Percentiles rank a stretch among this genome's conserved stretches.
Conservation (phyloP, 2,888 invertebrate species). For the Sarcophaga subvicina region DNA sequence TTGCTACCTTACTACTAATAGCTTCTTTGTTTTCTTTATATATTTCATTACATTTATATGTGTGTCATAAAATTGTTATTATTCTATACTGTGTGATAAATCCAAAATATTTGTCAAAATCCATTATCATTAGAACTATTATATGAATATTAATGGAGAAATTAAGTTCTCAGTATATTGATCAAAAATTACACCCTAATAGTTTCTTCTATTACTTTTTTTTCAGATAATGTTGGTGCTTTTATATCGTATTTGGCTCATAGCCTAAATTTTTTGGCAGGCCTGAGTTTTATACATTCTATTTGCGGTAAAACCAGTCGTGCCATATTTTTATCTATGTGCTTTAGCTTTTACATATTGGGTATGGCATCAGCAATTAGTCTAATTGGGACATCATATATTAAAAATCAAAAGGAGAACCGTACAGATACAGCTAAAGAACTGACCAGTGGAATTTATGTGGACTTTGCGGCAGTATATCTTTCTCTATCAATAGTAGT, state of each 20-base stretch:
- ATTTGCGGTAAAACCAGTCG: slow-evolving; percentile 76
- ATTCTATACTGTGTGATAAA: background rate
- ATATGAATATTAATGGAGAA: background rate
- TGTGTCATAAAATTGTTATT: too few relatives aligned
- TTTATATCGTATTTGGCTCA: slow-evolving; percentile 78
- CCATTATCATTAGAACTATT: background rate
- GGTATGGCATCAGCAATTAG: slow-evolving; percentile 77
- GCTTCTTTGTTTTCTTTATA: too few relatives aligned
- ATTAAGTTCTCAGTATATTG: background rate
- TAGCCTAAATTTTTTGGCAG: slow-evolving; percentile 77
- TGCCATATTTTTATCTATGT: slow-evolving; percentile 74
- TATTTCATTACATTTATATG: too few relatives aligned
- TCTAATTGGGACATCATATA: slow-evolving; percentile 74
- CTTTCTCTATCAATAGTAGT: slow-evolving; percentile 72
- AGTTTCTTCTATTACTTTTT: too few relatives aligned
- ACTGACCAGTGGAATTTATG: slow-evolving; percentile 75
- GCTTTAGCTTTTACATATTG: slow-evolving; percentile 77
- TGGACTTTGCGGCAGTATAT: slow-evolving; percentile 77
- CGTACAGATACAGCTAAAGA: slow-evolving; percentile 67
- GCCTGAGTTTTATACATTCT: slow-evolving; percentile 76
- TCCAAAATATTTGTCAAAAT: background rate
- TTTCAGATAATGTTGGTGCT: slow-evolving; percentile 77
- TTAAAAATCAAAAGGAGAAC: slow-evolving; percentile 71
- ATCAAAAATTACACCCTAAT: background rate
- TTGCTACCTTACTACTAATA: too few relatives aligned